Evolutionary conservation across 2,113 vertebrate genomes (phyloP).

Genomic region (Brachypodius melanocephalos): DNA sequence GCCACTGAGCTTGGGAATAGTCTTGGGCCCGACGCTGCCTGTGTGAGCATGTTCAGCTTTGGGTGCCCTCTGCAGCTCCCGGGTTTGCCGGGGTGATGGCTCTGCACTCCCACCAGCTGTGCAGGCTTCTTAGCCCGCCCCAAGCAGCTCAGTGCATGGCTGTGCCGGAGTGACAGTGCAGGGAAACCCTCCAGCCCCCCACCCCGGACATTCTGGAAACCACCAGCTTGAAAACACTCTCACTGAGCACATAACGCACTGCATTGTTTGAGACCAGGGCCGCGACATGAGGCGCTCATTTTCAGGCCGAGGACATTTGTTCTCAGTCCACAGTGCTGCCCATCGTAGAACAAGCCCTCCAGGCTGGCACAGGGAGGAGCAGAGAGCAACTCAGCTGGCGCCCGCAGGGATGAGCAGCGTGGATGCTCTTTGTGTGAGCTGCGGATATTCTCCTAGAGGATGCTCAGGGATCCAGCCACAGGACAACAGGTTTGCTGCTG

Average conservation of each 20-base stretch:
- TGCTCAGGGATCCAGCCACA: not conserved
- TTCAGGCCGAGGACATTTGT: not conserved
- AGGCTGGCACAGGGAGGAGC: not conserved
- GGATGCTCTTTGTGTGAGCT: accelerated
- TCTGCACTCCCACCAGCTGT: not conserved
- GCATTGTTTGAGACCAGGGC: not conserved
- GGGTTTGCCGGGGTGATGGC: accelerated
- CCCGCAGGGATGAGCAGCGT: not conserved
- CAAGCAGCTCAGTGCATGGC: not conserved
- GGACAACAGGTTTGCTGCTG: not conserved
- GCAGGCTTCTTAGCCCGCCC: accelerated
- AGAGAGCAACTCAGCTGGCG: not conserved
- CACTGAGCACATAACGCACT: accelerated
- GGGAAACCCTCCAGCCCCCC: not conserved
- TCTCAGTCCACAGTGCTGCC: accelerated
- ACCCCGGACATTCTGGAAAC: accelerated
- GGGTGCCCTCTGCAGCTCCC: accelerated
- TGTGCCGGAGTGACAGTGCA: accelerated
- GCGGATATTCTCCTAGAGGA: accelerated
- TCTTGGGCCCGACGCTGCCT: accelerated
- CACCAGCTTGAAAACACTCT: not conserved
- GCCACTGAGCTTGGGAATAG: not conserved
- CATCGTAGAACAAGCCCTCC: not conserved
- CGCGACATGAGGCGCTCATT: accelerated
- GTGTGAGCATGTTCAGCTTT: not conserved